A percentile compares a stretch with the other conserved stretches of the same genome.
Evolutionary conservation across 2,113 vertebrate species (phyloP).

Genomic region (Calypte anna): DNA sequence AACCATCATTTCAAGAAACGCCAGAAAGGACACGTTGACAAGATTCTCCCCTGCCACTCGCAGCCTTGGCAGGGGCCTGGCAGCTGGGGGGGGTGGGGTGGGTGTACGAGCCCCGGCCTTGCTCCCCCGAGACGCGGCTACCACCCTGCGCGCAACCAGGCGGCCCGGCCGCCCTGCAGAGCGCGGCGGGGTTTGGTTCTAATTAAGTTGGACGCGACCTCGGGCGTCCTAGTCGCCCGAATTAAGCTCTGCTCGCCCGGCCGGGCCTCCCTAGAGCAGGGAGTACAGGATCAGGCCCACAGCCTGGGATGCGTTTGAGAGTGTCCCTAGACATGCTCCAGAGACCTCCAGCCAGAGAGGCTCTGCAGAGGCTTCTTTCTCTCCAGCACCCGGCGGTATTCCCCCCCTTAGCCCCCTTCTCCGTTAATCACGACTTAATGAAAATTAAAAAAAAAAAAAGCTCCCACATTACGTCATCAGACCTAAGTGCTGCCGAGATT

Average conservation of each 20-base stretch:
- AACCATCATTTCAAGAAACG: constrained; percentile 15
- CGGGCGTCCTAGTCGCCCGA: not conserved
- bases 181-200: not conserved
- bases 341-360: not conserved
- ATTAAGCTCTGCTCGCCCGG: not conserved
- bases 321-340: not conserved
- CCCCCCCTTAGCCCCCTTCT: too few relatives aligned
- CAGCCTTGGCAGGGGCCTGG: not conserved
- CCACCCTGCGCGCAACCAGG: not conserved
- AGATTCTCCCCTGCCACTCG: not conserved
- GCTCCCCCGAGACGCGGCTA: not conserved
- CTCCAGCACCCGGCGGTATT: not conserved
- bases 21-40: not conserved
- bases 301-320: not conserved
- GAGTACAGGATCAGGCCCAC: not conserved
- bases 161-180: not conserved
- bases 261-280: not conserved
- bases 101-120: not conserved
- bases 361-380: not conserved
- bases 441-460: not conserved
- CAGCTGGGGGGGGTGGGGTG: not conserved
- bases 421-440: not conserved
- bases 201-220: not conserved
- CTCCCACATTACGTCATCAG: not conserved
- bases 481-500: not conserved